Percentiles rank a stretch among this genome's conserved stretches.
These are phyloP conservation scores for Euproctis similis DNA, from an alignment of 2,888 invertebrate species.

Conservation along the genomic window DNA sequence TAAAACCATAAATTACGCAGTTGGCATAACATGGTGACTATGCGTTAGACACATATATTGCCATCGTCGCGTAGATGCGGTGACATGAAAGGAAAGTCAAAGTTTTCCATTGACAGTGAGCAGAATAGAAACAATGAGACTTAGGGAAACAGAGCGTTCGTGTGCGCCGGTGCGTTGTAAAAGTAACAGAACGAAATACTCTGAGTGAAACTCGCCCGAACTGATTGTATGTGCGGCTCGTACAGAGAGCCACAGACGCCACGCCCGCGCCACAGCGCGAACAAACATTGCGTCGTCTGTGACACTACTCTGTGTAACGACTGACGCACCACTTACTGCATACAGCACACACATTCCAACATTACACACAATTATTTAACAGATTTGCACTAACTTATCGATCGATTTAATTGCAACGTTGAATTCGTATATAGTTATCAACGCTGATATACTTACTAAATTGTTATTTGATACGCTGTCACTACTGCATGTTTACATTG, in stretches of 20 bases:
- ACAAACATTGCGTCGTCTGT: slow-evolving; percentile 1
- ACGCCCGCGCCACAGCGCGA: slow-evolving; percentile 4
- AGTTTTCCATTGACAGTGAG: slow-evolving; percentile 50
- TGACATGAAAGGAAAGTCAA: slow-evolving; percentile 58
- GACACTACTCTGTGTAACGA: not conserved
- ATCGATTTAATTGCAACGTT: too few species aligned
- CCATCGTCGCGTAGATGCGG: slow-evolving; percentile 17
- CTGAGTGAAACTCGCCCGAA: slow-evolving; percentile 71
- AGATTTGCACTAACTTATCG: slow-evolving; percentile 31
- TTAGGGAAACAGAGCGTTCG: slow-evolving; percentile 73
- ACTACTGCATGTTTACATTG: too few species aligned
- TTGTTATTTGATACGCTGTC: too few species aligned
- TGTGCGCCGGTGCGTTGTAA: slow-evolving; percentile 73
- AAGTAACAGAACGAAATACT: slow-evolving; percentile 73
- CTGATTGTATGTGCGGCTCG: slow-evolving; percentile 47
- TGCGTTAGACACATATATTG: slow-evolving; percentile 6
- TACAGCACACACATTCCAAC: slow-evolving; percentile 51
- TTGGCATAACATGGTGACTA: not conserved
- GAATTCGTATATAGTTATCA: too few species aligned
- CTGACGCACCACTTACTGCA: slow-evolving; percentile 1
- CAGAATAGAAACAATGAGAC: slow-evolving; percentile 55
- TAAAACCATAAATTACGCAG: too few species aligned
- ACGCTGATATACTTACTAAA: too few species aligned
- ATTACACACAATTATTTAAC: slow-evolving; percentile 45
- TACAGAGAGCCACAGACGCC: slow-evolving; percentile 27